These are phyloP conservation scores for Psammodynastes pulverulentus DNA, from an alignment of 2,113 vertebrate genomes.

Conservation along the genomic window DNA sequence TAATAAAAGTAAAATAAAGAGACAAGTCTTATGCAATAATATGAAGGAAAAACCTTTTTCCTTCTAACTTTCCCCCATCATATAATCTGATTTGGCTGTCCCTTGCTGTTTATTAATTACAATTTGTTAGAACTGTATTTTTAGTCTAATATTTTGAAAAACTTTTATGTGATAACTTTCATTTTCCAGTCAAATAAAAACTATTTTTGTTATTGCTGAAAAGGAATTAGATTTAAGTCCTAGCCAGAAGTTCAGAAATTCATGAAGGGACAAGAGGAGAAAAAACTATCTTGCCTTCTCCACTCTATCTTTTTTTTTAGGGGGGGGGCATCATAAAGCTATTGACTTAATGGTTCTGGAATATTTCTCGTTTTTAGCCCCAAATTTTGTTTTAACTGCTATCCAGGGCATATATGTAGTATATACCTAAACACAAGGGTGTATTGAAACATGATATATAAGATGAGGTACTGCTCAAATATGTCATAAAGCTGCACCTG, in stretches of 20 bases:
- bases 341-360: background rate
- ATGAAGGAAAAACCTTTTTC: background rate
- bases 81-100: conserved; percentile 10
- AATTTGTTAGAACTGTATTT: background rate
- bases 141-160: conserved; percentile 20
- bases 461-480: background rate
- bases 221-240: background rate
- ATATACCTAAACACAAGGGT: background rate
- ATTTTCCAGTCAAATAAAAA: background rate
- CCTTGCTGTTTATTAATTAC: background rate
- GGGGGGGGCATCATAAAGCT: background rate
- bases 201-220: background rate
- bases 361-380: background rate
- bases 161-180: background rate
- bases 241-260: background rate
- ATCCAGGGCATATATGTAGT: background rate
- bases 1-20: background rate
- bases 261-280: too few relatives aligned
- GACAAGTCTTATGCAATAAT: conserved; percentile 12
- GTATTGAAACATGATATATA: background rate
- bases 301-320: background rate
- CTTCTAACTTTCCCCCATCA: background rate
- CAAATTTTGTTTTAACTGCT: background rate
- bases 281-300: too few relatives aligned
- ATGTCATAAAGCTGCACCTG: background rate